Base-by-base conservation (phyloP, 2,888 invertebrate species). In the Theretra japonica region DNA sequence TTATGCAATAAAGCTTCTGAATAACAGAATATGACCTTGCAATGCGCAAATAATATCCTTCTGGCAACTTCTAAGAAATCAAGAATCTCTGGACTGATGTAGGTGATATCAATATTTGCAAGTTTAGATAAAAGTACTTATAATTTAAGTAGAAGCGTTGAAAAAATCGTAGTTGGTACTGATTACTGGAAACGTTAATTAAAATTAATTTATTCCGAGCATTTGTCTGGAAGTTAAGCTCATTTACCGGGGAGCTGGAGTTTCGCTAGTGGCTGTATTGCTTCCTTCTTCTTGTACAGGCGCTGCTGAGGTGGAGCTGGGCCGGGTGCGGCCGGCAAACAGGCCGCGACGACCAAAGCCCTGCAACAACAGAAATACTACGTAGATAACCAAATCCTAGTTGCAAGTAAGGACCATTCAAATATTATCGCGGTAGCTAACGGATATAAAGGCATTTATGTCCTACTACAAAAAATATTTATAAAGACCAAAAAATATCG, bases 301-400 rank as follows among this genome's bases (percentile, higher is more conserved):
- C 33, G 87, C 91, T 73, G 84, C 83, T 0, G 90, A 88, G 25
- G 89, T 87, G 73, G 84, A 86, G 72, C 85, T 90, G 53, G 88
- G 92, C 58, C 94, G 86, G 70, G 92, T 86, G 82, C 94, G 85
- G 60, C 90, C 86, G 69, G 94, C 84, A 84, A 94, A 88, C 86
- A 94, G 72, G 77, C 95, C 84, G 6, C 93, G 90, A 2, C 94
- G 89, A 7, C 93, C 94, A 74, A 92, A 93, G 53, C 90, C 84
- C 90, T 93, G 86, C 53, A 86, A 85, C 82, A 86, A 88, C 21
- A 71, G 65, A 65, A 21, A 65, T 15, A 48, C 41, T 41, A 65
- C 8, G 21, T 65, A 62, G 62, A 41, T 65, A 21, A 65, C 48
- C 65, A 65, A 48, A 48, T 65, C 23, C 23, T 21, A 41, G 3